Evolutionary conservation across 2,888 invertebrate species (phyloP), one percentile per base, ranked within the genome.

Genomic region (Entomobrya proxima): DNA sequence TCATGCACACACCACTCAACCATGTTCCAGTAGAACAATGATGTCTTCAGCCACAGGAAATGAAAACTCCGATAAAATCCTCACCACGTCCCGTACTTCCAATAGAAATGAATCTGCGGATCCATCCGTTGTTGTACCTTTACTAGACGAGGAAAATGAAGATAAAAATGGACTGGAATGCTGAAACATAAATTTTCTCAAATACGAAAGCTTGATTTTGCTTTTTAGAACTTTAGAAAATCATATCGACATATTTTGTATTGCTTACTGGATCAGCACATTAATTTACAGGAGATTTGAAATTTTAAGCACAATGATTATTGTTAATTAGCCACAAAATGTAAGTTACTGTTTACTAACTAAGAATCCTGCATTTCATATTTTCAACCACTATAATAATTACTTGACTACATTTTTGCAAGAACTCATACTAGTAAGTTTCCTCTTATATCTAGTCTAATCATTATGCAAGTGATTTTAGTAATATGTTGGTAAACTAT

Each of bases 141-240:
- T 86, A 18, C 50, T 80, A 15, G 81, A 86, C 7, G 78, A 81
- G 9, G 86, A 80, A 21, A 77, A 47, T 30, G 86, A 80, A 40
- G 81, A 86, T 67, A 86, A 86, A 76, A 86, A 77, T 86, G 86
- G 86, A 77, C 81, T 86, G 47, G 86, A 76, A 69, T 86, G 76
- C 40, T 86, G 77, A 81, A 50, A 61, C n/a, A n/a, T n/a, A n/a
- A n/a, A n/a, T n/a, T n/a, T n/a, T n/a, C n/a, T n/a, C n/a, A n/a
- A n/a, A n/a, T n/a, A n/a, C n/a, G n/a, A n/a, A 55, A 9, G 55
- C 55, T 6, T 7, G 18, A n/a, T 55, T 13, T 6, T 55, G 18
- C 18, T 55, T 55, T 18, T 6, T 44, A 11, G 9, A 44, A 15
- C 9, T 44, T 11, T 44, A 7, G 15, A 44, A 44, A 55, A 13